These are phyloP conservation scores for Corvus cornix DNA, from an alignment of 2,113 vertebrate species.

Conservation along the genomic window DNA sequence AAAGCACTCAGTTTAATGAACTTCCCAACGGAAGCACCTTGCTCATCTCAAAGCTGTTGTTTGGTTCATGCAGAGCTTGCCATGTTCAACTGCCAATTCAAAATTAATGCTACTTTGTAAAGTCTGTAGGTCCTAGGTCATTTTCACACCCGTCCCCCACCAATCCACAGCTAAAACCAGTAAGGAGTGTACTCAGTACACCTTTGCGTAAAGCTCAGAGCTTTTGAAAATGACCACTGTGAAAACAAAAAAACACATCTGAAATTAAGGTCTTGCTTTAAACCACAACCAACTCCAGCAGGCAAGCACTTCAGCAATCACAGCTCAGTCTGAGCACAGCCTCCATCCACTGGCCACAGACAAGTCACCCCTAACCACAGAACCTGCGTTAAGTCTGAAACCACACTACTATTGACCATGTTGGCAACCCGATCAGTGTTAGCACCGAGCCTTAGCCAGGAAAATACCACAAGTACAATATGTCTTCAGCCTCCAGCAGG, in stretches of 20 bases:
- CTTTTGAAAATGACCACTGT: background rate
- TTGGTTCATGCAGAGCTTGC: background rate
- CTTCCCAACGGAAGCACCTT: background rate
- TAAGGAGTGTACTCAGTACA: background rate
- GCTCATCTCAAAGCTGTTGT: background rate
- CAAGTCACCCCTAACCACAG: background rate
- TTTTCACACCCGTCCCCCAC: background rate
- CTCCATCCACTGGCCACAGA: background rate
- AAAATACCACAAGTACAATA: background rate
- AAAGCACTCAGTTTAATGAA: background rate
- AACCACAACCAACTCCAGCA: background rate
- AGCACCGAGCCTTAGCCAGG: background rate
- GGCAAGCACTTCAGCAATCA: background rate
- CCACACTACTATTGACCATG: background rate
- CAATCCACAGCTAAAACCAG: background rate
- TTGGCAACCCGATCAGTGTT: fast-evolving
- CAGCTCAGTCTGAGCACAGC: background rate
- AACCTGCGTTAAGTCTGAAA: background rate
- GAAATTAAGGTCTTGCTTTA: background rate
- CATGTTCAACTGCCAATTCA: background rate
- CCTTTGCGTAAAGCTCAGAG: background rate
- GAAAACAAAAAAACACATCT: background rate
- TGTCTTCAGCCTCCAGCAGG: background rate
- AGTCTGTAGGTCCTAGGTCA: background rate
- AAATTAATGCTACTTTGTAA: background rate